Conservation (phyloP, 2,888 invertebrate genomes). For the Pristionchus arcanus region DNA sequence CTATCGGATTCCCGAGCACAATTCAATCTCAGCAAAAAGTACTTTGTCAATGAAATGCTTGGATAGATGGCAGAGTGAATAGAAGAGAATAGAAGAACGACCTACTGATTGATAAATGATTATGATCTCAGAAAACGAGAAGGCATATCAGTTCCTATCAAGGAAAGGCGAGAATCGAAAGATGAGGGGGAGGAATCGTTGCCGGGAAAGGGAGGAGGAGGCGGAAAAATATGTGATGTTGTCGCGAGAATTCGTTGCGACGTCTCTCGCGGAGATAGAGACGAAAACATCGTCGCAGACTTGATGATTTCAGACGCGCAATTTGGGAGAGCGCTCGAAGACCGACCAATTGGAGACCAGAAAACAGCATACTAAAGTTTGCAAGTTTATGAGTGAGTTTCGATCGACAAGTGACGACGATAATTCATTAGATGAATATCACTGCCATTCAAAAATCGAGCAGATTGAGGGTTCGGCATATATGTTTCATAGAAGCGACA, state of each 20-base stretch:
- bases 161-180: background rate
- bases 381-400: background rate
- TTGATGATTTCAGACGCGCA: background rate
- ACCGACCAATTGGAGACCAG: background rate
- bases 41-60: background rate
- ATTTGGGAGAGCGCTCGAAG: background rate
- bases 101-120: background rate
- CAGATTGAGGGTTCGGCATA: too few species aligned
- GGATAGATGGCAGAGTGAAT: too few species aligned
- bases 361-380: background rate
- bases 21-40: background rate
- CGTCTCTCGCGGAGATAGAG: background rate
- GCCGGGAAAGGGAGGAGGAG: background rate
- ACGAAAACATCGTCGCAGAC: background rate
- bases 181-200: background rate
- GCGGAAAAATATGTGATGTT: constrained; percentile 1
- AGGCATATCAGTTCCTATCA: background rate
- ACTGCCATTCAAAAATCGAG: too few species aligned
- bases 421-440: too few species aligned
- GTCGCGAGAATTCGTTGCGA: constrained; percentile 13
- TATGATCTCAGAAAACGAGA: background rate
- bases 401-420: too few species aligned
- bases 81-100: too few species aligned
- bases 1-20: background rate
- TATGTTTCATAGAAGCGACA: background rate